Evolutionary conservation across 2,113 vertebrate genomes (phyloP).

Genomic region (Rattus norvegicus): DNA sequence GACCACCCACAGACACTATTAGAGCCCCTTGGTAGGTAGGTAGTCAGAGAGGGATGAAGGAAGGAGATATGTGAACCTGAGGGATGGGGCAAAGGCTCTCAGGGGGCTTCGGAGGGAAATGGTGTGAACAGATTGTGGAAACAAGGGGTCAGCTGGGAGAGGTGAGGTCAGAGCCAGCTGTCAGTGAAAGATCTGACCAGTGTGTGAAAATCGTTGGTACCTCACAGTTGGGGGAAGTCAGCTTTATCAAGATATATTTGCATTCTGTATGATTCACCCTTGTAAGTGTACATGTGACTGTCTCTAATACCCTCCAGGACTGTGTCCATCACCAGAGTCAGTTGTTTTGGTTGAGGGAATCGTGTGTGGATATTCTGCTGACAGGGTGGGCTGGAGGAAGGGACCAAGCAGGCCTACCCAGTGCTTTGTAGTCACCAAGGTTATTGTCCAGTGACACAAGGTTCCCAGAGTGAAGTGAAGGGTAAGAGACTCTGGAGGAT

Average conservation of each 20-base stretch:
- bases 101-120: neutral
- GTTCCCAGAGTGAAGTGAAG: neutral
- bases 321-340: neutral
- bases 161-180: neutral
- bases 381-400: neutral
- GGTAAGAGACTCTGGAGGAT: neutral
- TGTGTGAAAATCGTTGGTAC: neutral
- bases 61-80: neutral
- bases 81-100: neutral
- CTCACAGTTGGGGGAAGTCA: neutral
- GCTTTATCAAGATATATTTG: neutral
- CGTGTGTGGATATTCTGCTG: neutral
- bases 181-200: neutral
- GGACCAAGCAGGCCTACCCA: neutral
- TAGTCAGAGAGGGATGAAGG: neutral
- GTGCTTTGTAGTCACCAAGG: neutral
- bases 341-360: neutral
- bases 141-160: neutral
- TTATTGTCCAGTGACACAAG: neutral
- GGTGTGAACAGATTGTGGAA: neutral
- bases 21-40: neutral
- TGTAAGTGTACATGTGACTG: neutral
- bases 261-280: neutral
- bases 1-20: neutral
- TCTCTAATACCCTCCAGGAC: neutral